These are phyloP conservation scores for Ailurus styani DNA, from an alignment of 2,113 vertebrate species.

Conservation along the genomic window DNA sequence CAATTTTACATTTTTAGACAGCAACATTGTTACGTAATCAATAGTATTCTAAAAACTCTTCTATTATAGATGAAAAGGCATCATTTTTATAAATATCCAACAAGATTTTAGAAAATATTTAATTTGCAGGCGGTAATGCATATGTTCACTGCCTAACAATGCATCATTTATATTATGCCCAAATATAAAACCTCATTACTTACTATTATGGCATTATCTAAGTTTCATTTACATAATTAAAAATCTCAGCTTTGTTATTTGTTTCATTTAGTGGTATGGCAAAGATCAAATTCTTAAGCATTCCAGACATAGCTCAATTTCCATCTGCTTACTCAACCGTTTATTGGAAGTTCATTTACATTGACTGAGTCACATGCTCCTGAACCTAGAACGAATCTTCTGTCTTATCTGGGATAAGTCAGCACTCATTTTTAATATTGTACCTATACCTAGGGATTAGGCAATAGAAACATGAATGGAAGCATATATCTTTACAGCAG, in stretches of 20 bases:
- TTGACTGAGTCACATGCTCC: slow-evolving; percentile 29
- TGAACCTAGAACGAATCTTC: slow-evolving; percentile 12
- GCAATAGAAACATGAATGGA: slow-evolving; percentile 4
- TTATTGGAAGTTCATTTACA: slow-evolving; percentile 31
- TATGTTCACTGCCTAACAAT: not conserved
- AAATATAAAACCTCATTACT: slow-evolving; percentile 27
- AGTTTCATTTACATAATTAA: not conserved
- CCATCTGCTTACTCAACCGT: slow-evolving; percentile 9
- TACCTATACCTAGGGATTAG: not conserved
- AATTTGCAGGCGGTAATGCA: not conserved
- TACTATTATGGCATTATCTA: slow-evolving; percentile 29
- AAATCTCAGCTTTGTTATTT: not conserved
- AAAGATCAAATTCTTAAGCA: slow-evolving; percentile 39
- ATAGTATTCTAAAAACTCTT: not conserved
- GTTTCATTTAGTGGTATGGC: not conserved
- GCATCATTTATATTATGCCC: not conserved
- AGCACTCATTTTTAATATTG: slow-evolving; percentile 49
- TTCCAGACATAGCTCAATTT: slow-evolving; percentile 8
- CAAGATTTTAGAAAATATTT: not conserved
- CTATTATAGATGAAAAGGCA: not conserved
- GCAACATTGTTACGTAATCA: slow-evolving; percentile 1
- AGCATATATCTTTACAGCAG: not conserved
- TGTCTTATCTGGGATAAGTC: slow-evolving; percentile 37
- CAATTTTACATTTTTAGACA: slow-evolving; percentile 38
- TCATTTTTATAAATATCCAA: slow-evolving; percentile 13